A percentile compares a stretch with the other conserved stretches of the same genome.
These are phyloP conservation scores for Mermis nigrescens DNA, from an alignment of 2,888 invertebrate genomes.

Conservation along the genomic window DNA sequence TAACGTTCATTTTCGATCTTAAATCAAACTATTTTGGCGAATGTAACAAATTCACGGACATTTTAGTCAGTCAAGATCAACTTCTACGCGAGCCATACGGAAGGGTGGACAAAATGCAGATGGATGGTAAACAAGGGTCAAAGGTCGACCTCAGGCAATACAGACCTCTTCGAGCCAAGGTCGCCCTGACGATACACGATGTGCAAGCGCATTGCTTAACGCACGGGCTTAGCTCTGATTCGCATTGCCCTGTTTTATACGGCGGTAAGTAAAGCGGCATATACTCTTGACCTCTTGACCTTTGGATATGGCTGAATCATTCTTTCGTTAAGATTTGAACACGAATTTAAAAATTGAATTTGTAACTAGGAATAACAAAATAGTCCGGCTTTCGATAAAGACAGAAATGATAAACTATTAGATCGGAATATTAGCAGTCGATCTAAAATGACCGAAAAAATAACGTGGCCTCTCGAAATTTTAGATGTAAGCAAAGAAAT, in stretches of 20 bases:
- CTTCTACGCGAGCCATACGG: not conserved
- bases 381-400: no score
- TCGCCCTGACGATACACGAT: constrained; percentile 80
- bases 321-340: no score
- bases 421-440: no score
- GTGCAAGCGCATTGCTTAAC: constrained; percentile 58
- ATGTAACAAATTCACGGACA: constrained; percentile 77
- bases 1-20: constrained; percentile 42
- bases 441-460: no score
- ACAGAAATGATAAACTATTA: no score
- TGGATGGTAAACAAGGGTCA: not conserved
- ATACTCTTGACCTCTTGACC: no score
- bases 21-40: constrained; percentile 91
- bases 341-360: no score
- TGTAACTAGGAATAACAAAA: no score
- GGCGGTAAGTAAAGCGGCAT: no score
- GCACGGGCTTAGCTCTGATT: constrained; percentile 5
- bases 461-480: no score
- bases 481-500: no score
- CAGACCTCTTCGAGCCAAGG: constrained; percentile 69
- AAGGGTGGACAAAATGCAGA: not conserved
- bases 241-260: constrained; percentile 15
- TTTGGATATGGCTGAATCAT: no score
- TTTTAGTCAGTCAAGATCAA: constrained; percentile 36
- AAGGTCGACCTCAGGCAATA: constrained; percentile 64